Conservation (phyloP, 37 sponge, comb jelly and placozoan genomes). For the Ephydatia muelleri region DNA sequence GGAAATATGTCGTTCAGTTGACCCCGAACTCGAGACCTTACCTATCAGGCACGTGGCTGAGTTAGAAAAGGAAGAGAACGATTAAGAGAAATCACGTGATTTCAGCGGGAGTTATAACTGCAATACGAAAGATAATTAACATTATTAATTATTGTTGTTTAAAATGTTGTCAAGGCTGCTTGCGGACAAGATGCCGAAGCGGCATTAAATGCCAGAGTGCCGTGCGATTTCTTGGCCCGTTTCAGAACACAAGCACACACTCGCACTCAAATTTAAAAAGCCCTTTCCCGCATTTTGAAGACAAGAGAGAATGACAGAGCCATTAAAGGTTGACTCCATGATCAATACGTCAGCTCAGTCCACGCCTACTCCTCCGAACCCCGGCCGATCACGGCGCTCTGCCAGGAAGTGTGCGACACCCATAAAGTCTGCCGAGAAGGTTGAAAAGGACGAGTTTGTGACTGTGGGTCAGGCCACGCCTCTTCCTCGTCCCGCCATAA, state of each 20-base stretch:
- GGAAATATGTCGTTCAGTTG: not conserved
- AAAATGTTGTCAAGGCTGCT: constrained; percentile 5
- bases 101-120: not conserved
- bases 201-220: constrained; percentile 1
- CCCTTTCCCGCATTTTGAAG: constrained; percentile 17
- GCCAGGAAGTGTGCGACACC: constrained; percentile 71
- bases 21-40: not conserved
- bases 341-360: constrained; percentile 46
- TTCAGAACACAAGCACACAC: not conserved
- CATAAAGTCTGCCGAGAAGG: constrained; percentile 74
- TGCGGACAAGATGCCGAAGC: not conserved
- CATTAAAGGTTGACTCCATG: constrained; percentile 15
- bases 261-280: constrained; percentile 21
- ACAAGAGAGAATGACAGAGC: constrained; percentile 18
- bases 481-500: constrained; percentile 11
- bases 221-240: not conserved
- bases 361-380: constrained; percentile 52
- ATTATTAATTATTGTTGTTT: not conserved
- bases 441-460: constrained; percentile 42
- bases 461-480: not conserved
- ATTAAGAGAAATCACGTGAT: not conserved
- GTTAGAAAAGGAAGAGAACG: not conserved
- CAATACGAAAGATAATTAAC: too few relatives aligned
- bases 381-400: constrained; percentile 52
- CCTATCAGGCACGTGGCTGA: not conserved